Evolutionary conservation across 2,113 vertebrate species (phyloP).

Genomic region (Oreotrochilus melanogaster): DNA sequence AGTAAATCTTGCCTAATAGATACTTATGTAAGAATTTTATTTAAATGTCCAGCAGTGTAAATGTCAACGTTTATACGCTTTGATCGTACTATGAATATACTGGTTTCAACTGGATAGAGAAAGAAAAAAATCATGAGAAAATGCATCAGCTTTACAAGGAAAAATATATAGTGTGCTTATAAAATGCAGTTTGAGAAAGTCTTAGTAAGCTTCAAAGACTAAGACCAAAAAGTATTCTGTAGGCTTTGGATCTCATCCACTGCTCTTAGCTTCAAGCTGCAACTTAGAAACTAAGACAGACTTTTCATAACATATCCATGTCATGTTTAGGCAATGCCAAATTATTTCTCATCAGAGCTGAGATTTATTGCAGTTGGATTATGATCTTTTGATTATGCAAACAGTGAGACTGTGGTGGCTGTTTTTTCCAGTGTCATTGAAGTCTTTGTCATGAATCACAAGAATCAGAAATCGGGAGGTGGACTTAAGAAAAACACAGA

Average conservation of each 20-base stretch:
- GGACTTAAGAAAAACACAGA: not conserved
- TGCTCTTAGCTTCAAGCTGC: constrained; percentile 3
- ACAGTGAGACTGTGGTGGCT: not conserved
- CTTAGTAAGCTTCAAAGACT: constrained; percentile 35
- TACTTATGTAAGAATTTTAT: constrained; percentile 77
- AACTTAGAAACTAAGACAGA: not conserved
- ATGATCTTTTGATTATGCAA: not conserved
- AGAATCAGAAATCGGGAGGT: not conserved
- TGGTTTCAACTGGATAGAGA: constrained; percentile 51
- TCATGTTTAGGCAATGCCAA: constrained; percentile 8
- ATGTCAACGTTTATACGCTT: constrained; percentile 67
- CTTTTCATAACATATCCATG: not conserved
- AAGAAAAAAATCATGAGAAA: constrained; percentile 25
- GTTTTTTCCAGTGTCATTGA: not conserved
- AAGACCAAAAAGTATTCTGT: constrained; percentile 16
- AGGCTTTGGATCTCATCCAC: constrained; percentile 49
- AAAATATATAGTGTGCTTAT: constrained; percentile 38
- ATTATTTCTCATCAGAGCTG: not conserved
- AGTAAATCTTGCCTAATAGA: constrained; percentile 78
- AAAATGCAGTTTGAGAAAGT: constrained; percentile 53
- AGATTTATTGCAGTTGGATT: constrained; percentile 32
- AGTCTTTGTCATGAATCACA: not conserved
- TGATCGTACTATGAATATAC: constrained; percentile 62
- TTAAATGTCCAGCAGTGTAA: constrained; percentile 64
- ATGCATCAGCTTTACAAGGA: not conserved